Base-by-base conservation (phyloP, 2,797 vertebrate genomes). In the Triplophysa yarkandensis region DNA sequence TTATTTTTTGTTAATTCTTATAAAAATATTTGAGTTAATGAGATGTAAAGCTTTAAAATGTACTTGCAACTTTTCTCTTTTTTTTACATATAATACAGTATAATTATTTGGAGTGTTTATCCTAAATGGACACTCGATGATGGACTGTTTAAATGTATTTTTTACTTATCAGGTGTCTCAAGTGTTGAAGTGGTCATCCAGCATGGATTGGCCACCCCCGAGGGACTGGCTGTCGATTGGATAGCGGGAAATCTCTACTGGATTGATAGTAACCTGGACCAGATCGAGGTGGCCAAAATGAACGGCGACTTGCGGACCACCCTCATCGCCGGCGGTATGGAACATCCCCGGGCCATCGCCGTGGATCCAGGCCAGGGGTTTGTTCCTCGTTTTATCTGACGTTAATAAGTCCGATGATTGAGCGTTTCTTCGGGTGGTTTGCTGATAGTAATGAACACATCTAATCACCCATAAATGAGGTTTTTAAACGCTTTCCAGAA, bases 181-280 rank as follows among this genome's bases (percentile, higher is more conserved):
- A 89, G 89, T 25, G 86, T 94, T 3, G 94, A 95, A 77, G 92
- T 95, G 13, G 92, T 95, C 19, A 93, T 95, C n/a, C 91, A 95
- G 0, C 94, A 95, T 4, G 94, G 94, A 7, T 81, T 95, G 79
- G 94, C 93, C 19, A 95, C 94, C 3, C 94, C 94, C 14, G 94
- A 95, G 83, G 94, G 94, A 23, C 85, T 95, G 54, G 94, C 94
- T 1, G 92, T 95, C 0, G 94, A 95, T 44, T 95, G 94, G 94
- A 92, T 95, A 74, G 94, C 94, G 7, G 92, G 90, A 65, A 94
- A 95, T 77, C 91, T 95, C 52, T 95, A 95, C 73, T 95, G 94
- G 94, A 94, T 95, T 73, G 94, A 95, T 82, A 95, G 94, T 80
- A 95, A 95, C 66, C 83, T 95, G 87, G 94, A 95, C 74, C 94